These are phyloP conservation scores for Thomomys bottae DNA, from an alignment of 2,113 vertebrate species.

Conservation along the genomic window DNA sequence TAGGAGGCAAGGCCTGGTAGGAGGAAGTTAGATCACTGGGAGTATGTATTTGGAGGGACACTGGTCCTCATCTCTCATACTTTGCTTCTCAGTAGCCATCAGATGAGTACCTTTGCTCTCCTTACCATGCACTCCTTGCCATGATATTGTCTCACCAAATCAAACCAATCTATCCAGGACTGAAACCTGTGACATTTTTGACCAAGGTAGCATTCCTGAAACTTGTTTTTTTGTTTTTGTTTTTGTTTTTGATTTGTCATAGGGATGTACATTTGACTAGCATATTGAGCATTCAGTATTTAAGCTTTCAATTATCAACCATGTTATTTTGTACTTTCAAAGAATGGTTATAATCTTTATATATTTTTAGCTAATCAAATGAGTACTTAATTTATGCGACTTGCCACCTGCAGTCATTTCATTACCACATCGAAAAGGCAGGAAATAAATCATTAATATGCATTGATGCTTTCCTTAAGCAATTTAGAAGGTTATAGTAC, in stretches of 20 bases:
- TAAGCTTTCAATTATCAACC: neutral
- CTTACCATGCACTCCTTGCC: no score
- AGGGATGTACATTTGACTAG: neutral
- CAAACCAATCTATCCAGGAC: no score
- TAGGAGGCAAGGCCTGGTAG: neutral
- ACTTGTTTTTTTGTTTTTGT: no score
- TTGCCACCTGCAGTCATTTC: slow-evolving; percentile 75
- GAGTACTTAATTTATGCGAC: slow-evolving; percentile 75
- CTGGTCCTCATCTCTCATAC: neutral
- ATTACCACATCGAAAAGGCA: slow-evolving; percentile 75
- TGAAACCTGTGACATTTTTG: neutral
- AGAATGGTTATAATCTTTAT: neutral
- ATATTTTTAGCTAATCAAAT: slow-evolving; percentile 65
- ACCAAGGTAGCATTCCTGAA: neutral
- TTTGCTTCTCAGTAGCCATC: neutral
- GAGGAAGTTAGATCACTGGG: neutral
- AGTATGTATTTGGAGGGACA: no score
- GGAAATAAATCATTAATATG: slow-evolving; percentile 74
- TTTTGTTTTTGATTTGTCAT: neutral
- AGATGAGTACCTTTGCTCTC: neutral
- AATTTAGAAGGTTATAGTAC: slow-evolving; percentile 43
- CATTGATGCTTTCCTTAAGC: slow-evolving; percentile 61
- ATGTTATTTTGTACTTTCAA: slow-evolving; percentile 5
- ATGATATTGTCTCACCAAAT: neutral
- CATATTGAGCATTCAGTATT: neutral